Base-by-base conservation (phyloP, 1,140 invertebrate species). In the Leptestheria dahalacensis region DNA sequence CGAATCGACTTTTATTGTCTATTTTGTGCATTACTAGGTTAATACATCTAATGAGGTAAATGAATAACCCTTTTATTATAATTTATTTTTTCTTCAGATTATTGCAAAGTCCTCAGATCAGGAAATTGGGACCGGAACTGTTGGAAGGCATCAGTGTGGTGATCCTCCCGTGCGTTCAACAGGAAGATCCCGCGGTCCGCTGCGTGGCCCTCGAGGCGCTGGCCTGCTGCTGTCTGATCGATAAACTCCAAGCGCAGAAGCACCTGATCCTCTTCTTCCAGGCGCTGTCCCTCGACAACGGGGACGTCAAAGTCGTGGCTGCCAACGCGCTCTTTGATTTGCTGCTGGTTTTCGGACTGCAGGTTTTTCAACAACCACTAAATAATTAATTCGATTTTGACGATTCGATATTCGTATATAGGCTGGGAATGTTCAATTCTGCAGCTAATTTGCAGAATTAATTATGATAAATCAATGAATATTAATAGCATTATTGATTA, bases 211-310 rank as follows among this genome's bases (percentile, higher is more conserved):
- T 60, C 18, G 58, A 60, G 33, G 48, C 58, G 15, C 33, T 60
- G 48, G 58, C 48, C 28, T 52, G 49, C n/a, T 49, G 25, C 4
- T 60, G 49, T 41, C 29, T 49, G 12, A 28, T 48, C 25, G 49
- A 51, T 25, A 23, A 50, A 28, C 24, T 28, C 3, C 28, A 33
- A 9, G 58, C 58, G n/a, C 28, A 60, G 23, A 9, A 25, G 9
- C 58, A 49, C 46, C 11, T 60, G 58, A 33, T 60, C 18, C 18
- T 60, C 9, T 60, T 60, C 20, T n/a, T 60, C 2, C 49, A 50
- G 9, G 58, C 58, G 2, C 25, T n/a, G 11, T 20, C 49, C 4
- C 41, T 60, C 9, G 58, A 60, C 24, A 48, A 51, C 25, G 20
- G 20, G 6, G 18, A 33, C 1, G n/a, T 60, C 15, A 48, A 60